Evolutionary conservation across 2,888 invertebrate genomes (phyloP).

Genomic region (Imbricaverruca yamaguchii): DNA sequence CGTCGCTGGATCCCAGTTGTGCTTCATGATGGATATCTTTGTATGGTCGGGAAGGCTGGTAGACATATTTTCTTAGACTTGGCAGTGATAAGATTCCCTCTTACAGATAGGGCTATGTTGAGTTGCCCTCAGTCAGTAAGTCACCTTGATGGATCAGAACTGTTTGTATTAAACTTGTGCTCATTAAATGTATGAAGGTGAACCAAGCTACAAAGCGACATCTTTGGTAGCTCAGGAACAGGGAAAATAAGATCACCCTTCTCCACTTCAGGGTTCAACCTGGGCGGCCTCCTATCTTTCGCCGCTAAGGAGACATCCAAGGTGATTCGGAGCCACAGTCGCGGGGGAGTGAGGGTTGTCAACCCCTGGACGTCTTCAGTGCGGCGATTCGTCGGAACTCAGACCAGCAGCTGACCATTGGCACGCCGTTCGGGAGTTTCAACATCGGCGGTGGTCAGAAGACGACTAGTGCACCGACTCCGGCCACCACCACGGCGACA

Average conservation of each 20-base stretch:
- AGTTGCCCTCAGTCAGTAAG: too few species aligned
- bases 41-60: too few species aligned
- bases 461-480: slow-evolving; percentile 18
- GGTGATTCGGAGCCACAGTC: neutral
- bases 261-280: neutral
- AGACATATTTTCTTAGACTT: neutral
- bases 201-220: too few species aligned
- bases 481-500: neutral
- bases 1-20: too few species aligned
- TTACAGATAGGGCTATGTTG: slow-evolving; percentile 23
- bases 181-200: too few species aligned
- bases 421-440: slow-evolving; percentile 23
- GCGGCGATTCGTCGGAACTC: neutral
- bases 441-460: slow-evolving; percentile 29
- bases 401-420: neutral
- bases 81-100: too few species aligned
- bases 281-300: neutral
- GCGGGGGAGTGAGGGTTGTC: neutral
- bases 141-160: too few species aligned
- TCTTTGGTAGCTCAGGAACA: too few species aligned
- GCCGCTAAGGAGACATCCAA: neutral
- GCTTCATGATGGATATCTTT: too few species aligned
- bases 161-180: too few species aligned
- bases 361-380: neutral
- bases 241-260: too few species aligned